A percentile compares a stretch with the other conserved stretches of the same genome.
These are phyloP conservation scores for Terebella lapidaria DNA, from an alignment of 2,888 invertebrate genomes.

Conservation along the genomic window DNA sequence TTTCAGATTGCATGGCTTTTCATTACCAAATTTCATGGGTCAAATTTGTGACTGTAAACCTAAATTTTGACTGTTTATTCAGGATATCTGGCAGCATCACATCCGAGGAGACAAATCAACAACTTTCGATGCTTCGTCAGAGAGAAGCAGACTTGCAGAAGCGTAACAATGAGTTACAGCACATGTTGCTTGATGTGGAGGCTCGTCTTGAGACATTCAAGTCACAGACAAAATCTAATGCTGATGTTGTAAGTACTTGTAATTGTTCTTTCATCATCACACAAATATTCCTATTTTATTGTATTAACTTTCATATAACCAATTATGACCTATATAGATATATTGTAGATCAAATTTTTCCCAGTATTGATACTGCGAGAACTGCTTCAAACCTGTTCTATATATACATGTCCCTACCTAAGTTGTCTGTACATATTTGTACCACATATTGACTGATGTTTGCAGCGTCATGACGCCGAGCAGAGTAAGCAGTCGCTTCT, in stretches of 20 bases:
- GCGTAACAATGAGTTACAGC: conserved; percentile 42
- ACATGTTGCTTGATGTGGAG: conserved; percentile 43
- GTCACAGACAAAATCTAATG: conserved; percentile 22
- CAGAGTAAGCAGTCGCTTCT: conserved; percentile 2
- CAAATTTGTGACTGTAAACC: too few species aligned
- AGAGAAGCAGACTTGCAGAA: conserved; percentile 34
- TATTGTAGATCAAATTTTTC: too few species aligned
- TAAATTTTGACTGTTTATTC: too few species aligned
- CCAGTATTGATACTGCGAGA: too few species aligned
- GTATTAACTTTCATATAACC: too few species aligned
- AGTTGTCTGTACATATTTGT: too few species aligned
- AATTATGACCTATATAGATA: too few species aligned
- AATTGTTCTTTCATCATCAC: background rate
- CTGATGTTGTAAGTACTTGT: conserved; percentile 2
- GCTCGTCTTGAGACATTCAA: conserved; percentile 33
- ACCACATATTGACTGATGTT: too few species aligned
- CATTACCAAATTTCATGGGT: too few species aligned
- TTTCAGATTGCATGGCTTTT: too few species aligned
- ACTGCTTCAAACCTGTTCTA: too few species aligned
- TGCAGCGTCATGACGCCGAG: conserved; percentile 10
- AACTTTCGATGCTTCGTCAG: conserved; percentile 34
- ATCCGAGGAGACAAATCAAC: background rate
- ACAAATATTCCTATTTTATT: conserved; percentile 12
- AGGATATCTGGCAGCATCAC: background rate
- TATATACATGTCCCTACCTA: too few species aligned